Conservation (phyloP, 2,888 invertebrate genomes). For the Zonitis immaculata region DNA sequence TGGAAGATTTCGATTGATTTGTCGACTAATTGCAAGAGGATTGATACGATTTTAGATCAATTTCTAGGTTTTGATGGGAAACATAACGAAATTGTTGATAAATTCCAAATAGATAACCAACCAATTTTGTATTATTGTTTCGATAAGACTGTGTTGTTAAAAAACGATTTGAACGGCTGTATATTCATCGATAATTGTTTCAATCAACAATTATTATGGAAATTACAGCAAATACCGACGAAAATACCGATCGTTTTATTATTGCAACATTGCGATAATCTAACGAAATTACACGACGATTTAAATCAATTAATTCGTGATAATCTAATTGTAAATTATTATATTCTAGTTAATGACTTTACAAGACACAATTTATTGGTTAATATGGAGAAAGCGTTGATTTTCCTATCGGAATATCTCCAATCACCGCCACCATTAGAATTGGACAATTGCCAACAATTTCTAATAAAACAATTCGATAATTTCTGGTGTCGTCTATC, state of each 20-base stretch:
- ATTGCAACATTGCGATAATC: constrained; percentile 22
- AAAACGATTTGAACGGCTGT: constrained; percentile 37
- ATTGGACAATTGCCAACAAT: constrained; percentile 55
- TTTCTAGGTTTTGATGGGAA: constrained; percentile 21
- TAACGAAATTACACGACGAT: constrained; percentile 16
- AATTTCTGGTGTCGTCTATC: constrained; percentile 60
- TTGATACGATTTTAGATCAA: constrained; percentile 4
- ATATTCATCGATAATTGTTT: constrained; percentile 41
- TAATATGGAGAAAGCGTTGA: constrained; percentile 35
- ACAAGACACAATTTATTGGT: constrained; percentile 22
- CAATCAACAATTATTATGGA: constrained; percentile 11
- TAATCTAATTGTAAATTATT: constrained; percentile 34
- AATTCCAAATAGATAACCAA: constrained; percentile 18
- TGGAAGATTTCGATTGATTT: constrained; percentile 63
- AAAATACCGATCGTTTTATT: constrained; percentile 50
- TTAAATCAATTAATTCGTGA: constrained; percentile 23
- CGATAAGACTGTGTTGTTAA: constrained; percentile 28
- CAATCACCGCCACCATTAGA: constrained; percentile 54
- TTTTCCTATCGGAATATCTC: constrained; percentile 53
- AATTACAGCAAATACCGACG: neutral
- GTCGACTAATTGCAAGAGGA: constrained; percentile 45
- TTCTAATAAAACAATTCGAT: constrained; percentile 55
- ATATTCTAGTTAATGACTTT: constrained; percentile 30
- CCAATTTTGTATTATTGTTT: constrained; percentile 33
- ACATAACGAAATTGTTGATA: constrained; percentile 28